Conservation (phyloP, 2,113 vertebrate species). For the Hassar affinis region DNA sequence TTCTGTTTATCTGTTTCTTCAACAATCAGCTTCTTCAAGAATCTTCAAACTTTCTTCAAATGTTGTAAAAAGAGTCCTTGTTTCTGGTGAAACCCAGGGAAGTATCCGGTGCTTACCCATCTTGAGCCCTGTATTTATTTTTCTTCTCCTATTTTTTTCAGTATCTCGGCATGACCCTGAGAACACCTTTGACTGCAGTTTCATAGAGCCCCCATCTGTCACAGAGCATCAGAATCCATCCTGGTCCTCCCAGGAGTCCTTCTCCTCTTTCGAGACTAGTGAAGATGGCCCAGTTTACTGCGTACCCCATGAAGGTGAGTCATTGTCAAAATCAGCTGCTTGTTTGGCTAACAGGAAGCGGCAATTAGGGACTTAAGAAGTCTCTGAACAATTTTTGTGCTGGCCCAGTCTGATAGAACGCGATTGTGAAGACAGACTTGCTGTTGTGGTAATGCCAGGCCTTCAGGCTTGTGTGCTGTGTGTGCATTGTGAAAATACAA, state of each 20-base stretch:
- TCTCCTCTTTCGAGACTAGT: slow-evolving; percentile 93
- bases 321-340: not conserved
- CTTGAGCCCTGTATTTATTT: slow-evolving; percentile 58
- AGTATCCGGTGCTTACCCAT: slow-evolving; percentile 32
- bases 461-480: slow-evolving; percentile 44
- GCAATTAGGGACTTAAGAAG: slow-evolving; percentile 33
- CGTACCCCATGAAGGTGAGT: slow-evolving; percentile 88
- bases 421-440: slow-evolving; percentile 50
- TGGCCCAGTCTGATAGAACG: slow-evolving; percentile 36
- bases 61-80: not conserved
- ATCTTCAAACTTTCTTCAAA: not conserved
- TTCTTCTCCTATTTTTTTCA: slow-evolving; percentile 55
- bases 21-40: not conserved
- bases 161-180: slow-evolving; percentile 95
- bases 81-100: slow-evolving; percentile 11
- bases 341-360: slow-evolving; percentile 36
- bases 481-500: slow-evolving; percentile 56
- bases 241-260: slow-evolving; percentile 94
- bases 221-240: slow-evolving; percentile 90
- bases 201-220: slow-evolving; percentile 88
- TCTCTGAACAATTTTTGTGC: slow-evolving; percentile 41
- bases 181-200: slow-evolving; percentile 95
- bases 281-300: slow-evolving; percentile 95
- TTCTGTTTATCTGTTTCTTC: not conserved
- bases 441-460: slow-evolving; percentile 57